Percentiles rank a stretch among this genome's conserved stretches.
These are phyloP conservation scores for Dinoponera quadriceps DNA, from an alignment of 1,140 invertebrate species.

Conservation along the genomic window DNA sequence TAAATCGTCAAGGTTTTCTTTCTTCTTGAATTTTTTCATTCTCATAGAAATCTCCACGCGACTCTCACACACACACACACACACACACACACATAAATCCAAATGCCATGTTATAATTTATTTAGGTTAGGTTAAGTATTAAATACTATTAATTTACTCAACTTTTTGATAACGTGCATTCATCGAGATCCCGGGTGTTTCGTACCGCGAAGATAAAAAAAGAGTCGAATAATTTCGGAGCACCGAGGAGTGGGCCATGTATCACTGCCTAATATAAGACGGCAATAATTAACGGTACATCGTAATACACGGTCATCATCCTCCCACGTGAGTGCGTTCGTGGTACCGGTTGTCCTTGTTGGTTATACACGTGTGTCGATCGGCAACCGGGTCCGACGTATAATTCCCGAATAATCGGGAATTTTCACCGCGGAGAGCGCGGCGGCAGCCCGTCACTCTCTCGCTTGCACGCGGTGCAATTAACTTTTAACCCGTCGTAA, in stretches of 20 bases:
- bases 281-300: not conserved
- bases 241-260: not conserved
- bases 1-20: too few relatives aligned
- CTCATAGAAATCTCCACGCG: too few relatives aligned
- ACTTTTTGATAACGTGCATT: too few relatives aligned
- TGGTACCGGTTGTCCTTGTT: not conserved
- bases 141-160: too few relatives aligned
- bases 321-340: conserved; percentile 2
- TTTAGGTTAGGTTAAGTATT: too few relatives aligned
- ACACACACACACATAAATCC: too few relatives aligned
- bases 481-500: conserved; percentile 75
- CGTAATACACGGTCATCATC: not conserved
- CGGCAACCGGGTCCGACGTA: not conserved
- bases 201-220: not conserved
- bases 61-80: too few relatives aligned
- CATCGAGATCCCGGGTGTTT: too few relatives aligned
- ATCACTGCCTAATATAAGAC: not conserved
- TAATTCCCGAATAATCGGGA: conserved; percentile 60
- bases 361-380: not conserved
- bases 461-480: conserved; percentile 54
- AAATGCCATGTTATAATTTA: too few relatives aligned
- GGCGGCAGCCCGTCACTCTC: not conserved
- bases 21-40: too few relatives aligned
- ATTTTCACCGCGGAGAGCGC: conserved; percentile 35
- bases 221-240: not conserved